Percentiles rank a stretch among this genome's conserved stretches.
Evolutionary conservation across 1,140 invertebrate genomes (phyloP).

Genomic region (Camponotus pennsylvanicus): DNA sequence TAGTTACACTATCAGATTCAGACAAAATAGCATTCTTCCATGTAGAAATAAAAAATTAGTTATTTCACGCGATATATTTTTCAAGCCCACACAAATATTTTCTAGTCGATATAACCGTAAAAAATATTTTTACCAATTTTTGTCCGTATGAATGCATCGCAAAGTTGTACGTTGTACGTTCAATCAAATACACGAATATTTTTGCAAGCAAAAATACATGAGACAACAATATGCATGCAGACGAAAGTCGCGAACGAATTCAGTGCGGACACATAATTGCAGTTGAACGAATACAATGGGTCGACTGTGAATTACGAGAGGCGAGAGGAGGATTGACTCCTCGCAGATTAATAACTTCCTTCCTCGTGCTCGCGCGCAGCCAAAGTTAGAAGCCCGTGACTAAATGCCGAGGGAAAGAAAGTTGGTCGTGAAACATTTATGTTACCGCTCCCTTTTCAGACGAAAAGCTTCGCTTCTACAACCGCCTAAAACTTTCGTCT

Average conservation of each 20-base stretch:
- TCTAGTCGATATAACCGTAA: not conserved
- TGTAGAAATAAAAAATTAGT: not conserved
- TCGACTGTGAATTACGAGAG: slow-evolving; percentile 49
- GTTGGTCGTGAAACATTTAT: slow-evolving; percentile 73
- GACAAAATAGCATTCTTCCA: not conserved
- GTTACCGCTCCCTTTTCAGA: not conserved
- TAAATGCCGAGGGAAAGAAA: slow-evolving; percentile 71
- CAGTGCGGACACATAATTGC: slow-evolving; percentile 63
- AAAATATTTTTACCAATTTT: not conserved
- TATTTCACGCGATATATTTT: not conserved
- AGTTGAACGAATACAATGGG: slow-evolving; percentile 68
- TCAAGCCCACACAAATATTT: not conserved
- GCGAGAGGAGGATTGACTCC: slow-evolving; percentile 71
- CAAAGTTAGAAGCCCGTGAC: slow-evolving; percentile 68
- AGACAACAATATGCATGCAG: slow-evolving; percentile 32
- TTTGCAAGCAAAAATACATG: slow-evolving; percentile 39
- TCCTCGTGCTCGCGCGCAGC: slow-evolving; percentile 24
- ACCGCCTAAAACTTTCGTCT: slow-evolving; percentile 57
- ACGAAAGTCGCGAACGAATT: slow-evolving; percentile 62
- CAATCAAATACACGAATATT: slow-evolving; percentile 29
- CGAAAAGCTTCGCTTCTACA: not conserved
- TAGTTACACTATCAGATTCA: too few relatives aligned
- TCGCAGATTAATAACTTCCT: slow-evolving; percentile 75
- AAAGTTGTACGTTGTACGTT: not conserved
- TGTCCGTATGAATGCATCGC: not conserved